These are phyloP conservation scores for Frankliniella fusca DNA, from an alignment of 2,888 invertebrate species.

Conservation along the genomic window DNA sequence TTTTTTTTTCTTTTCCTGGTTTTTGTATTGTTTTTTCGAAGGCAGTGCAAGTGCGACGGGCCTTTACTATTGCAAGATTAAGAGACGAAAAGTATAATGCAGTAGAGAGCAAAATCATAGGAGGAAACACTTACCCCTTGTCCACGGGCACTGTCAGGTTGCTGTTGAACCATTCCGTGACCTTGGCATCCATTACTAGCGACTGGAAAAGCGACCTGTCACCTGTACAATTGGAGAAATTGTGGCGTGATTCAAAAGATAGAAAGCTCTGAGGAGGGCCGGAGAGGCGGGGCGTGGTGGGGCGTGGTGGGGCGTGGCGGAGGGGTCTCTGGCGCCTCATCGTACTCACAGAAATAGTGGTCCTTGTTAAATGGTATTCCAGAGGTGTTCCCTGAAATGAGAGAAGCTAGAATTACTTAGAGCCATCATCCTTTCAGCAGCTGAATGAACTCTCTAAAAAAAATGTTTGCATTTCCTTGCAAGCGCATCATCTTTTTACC, in stretches of 20 bases:
- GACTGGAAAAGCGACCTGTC: constrained; percentile 81
- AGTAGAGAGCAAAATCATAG: no score
- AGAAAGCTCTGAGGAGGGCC: no score
- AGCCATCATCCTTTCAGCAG: no score
- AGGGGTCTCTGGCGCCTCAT: background rate
- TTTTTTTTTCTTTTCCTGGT: no score
- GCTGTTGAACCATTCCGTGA: constrained; percentile 70
- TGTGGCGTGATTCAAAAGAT: no score
- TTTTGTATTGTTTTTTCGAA: no score
- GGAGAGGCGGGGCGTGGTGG: background rate
- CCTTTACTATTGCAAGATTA: no score
- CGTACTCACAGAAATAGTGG: constrained; percentile 58
- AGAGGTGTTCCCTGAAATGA: background rate
- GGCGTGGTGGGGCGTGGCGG: background rate
- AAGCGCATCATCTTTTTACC: constrained; percentile 38
- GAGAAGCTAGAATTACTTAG: no score
- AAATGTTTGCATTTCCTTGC: no score
- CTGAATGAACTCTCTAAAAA: no score
- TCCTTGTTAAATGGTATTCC: constrained; percentile 51
- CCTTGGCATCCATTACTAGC: constrained; percentile 81
- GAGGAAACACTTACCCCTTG: constrained; percentile 55
- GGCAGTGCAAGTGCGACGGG: no score
- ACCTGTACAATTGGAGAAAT: constrained; percentile 53
- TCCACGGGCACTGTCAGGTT: constrained; percentile 62
- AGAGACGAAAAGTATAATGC: no score